Percentiles rank a stretch among this genome's conserved stretches.
phyloP scores from a whole-genome alignment of 2,888 invertebrate species.

The Yponomeuta cagnagella region DNA sequence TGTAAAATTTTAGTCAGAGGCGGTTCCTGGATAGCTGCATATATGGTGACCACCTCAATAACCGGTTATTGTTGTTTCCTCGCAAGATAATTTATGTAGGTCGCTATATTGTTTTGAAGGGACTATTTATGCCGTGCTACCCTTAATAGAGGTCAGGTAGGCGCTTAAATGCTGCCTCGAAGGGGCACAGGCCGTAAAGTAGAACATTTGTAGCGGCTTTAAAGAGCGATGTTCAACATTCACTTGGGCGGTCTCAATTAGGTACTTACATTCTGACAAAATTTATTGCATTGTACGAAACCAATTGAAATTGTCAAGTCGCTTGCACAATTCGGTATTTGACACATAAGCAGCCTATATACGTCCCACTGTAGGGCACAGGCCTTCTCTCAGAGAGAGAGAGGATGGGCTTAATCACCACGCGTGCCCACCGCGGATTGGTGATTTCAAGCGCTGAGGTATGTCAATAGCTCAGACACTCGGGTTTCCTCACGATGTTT shows the following conservation, averaged over 20 bases:
- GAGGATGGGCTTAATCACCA: no score
- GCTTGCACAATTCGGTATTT: no score
- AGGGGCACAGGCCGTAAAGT: not conserved
- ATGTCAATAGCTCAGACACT: no score
- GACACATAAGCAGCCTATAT: no score
- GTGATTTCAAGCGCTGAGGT: no score
- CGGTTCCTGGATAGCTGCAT: not conserved
- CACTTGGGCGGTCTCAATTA: not conserved
- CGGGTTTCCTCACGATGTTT: no score
- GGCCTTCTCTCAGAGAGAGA: no score
- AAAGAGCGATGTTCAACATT: not conserved
- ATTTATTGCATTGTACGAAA: no score
- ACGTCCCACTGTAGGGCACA: no score
- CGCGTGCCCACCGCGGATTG: no score
- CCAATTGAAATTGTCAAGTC: no score
- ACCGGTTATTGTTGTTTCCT: not conserved
- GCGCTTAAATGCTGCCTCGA: not conserved
- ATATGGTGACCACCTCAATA: not conserved
- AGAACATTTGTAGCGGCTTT: not conserved
- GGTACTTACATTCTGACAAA: no score
- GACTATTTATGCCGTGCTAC: not conserved
- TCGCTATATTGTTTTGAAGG: slow-evolving; percentile 1
- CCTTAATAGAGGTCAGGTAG: not conserved
- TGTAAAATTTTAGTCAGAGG: not conserved
- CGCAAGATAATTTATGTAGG: slow-evolving; percentile 1